Percentiles rank a stretch among this genome's conserved stretches.
phyloP scores from a whole-genome alignment of 2,888 invertebrate genomes.

The Thysanoteuthis rhombus region DNA sequence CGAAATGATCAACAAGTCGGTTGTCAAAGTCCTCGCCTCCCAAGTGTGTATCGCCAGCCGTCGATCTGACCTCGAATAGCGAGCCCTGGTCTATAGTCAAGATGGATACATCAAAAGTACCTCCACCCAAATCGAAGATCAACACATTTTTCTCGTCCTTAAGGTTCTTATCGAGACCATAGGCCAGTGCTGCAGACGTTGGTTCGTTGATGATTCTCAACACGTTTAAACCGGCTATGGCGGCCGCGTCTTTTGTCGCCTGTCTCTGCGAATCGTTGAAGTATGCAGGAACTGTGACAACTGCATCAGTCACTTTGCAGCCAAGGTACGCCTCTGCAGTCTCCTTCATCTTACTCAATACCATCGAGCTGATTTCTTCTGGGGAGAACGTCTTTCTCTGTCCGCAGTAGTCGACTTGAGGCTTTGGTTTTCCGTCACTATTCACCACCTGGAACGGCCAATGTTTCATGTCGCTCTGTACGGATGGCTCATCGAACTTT shows the following conservation, averaged over 20 bases:
- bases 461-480: slow-evolving; percentile 61
- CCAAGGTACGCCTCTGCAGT: slow-evolving; percentile 73
- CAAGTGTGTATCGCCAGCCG: slow-evolving; percentile 85
- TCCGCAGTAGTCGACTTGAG: slow-evolving; percentile 74
- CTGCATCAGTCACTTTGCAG: slow-evolving; percentile 69
- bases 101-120: slow-evolving; percentile 71
- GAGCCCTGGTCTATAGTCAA: slow-evolving; percentile 72
- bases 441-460: slow-evolving; percentile 61
- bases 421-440: slow-evolving; percentile 54
- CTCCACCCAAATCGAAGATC: slow-evolving; percentile 79
- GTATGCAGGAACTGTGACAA: slow-evolving; percentile 68
- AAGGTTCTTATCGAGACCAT: slow-evolving; percentile 70
- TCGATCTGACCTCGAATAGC: slow-evolving; percentile 82
- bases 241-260: slow-evolving; percentile 72
- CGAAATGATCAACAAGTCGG: slow-evolving; percentile 84
- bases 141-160: slow-evolving; percentile 70
- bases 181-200: slow-evolving; percentile 69
- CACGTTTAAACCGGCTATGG: slow-evolving; percentile 69
- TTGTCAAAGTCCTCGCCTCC: slow-evolving; percentile 81
- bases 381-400: slow-evolving; percentile 87
- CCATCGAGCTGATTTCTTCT: slow-evolving; percentile 91
- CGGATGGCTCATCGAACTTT: slow-evolving; percentile 56
- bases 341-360: slow-evolving; percentile 87
- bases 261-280: slow-evolving; percentile 73
- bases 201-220: slow-evolving; percentile 75